These are phyloP conservation scores for Anolis apletophallus DNA, from an alignment of 2,797 vertebrate species.

Conservation along the genomic window DNA sequence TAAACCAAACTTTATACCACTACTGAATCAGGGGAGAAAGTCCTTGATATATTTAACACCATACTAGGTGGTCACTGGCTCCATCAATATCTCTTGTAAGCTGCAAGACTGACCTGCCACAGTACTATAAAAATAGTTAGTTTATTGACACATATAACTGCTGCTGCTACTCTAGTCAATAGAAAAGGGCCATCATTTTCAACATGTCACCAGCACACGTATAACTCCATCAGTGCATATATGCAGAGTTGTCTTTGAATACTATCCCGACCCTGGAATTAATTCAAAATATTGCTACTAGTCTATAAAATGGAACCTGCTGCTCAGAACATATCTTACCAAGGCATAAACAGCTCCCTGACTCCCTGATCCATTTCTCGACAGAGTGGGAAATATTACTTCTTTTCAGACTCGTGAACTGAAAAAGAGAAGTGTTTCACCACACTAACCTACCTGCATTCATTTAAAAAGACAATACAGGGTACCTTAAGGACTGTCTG, in stretches of 20 bases:
- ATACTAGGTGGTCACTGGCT: constrained; percentile 9
- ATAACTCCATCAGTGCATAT: background rate
- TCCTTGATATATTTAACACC: constrained; percentile 16
- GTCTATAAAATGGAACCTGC: background rate
- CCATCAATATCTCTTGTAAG: constrained; percentile 19
- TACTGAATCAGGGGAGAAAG: background rate
- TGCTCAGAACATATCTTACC: background rate
- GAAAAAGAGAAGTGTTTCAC: no score
- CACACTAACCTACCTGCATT: no score
- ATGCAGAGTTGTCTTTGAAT: background rate
- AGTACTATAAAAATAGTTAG: constrained; percentile 37
- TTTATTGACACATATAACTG: constrained; percentile 55
- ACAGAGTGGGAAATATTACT: background rate
- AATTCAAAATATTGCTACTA: background rate
- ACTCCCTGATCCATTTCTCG: background rate
- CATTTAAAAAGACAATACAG: background rate
- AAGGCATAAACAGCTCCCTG: background rate
- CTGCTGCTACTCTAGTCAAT: constrained; percentile 16
- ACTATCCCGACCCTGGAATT: background rate
- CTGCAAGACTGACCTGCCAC: background rate
- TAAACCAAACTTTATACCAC: background rate
- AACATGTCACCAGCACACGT: background rate
- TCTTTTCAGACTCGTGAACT: background rate
- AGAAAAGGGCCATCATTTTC: background rate
- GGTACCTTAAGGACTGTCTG: background rate